phyloP scores from a whole-genome alignment of 2,113 vertebrate species.

The Chlorodrepanis virens region DNA sequence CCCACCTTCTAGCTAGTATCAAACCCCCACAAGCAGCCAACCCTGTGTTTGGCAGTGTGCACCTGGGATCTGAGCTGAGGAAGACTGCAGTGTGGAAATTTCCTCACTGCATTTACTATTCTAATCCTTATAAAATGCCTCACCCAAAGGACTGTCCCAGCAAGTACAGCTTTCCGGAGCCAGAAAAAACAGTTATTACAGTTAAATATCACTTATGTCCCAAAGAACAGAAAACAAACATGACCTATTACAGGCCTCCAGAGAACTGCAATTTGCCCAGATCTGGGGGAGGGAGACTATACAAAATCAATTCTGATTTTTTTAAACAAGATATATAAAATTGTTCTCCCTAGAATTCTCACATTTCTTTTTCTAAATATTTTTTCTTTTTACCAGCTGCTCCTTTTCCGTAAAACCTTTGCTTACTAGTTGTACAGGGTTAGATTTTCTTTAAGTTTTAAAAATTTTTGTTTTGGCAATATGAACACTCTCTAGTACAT shows the following conservation, averaged over 20 bases:
- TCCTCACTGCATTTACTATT: neutral
- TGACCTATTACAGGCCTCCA: neutral
- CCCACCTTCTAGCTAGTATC: neutral
- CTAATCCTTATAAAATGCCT: neutral
- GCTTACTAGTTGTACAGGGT: neutral
- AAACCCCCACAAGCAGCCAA: neutral
- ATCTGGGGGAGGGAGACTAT: neutral
- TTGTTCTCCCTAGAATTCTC: neutral
- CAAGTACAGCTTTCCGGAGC: neutral
- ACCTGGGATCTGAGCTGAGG: neutral
- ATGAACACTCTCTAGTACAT: neutral
- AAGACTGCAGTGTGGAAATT: neutral
- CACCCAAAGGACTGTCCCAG: neutral
- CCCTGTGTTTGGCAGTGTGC: too few relatives aligned
- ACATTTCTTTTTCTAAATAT: neutral
- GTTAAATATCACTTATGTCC: neutral
- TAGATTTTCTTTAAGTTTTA: neutral
- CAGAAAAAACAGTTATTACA: neutral
- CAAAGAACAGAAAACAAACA: neutral
- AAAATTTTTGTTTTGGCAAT: neutral
- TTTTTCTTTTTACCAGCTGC: neutral
- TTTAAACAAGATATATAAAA: neutral
- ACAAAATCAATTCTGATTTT: neutral
- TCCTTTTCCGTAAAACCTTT: neutral
- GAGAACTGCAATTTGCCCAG: neutral